Percentiles rank a stretch among this genome's conserved stretches.
phyloP scores from a whole-genome alignment of 1,140 invertebrate species.

The Euwallacea fornicatus region DNA sequence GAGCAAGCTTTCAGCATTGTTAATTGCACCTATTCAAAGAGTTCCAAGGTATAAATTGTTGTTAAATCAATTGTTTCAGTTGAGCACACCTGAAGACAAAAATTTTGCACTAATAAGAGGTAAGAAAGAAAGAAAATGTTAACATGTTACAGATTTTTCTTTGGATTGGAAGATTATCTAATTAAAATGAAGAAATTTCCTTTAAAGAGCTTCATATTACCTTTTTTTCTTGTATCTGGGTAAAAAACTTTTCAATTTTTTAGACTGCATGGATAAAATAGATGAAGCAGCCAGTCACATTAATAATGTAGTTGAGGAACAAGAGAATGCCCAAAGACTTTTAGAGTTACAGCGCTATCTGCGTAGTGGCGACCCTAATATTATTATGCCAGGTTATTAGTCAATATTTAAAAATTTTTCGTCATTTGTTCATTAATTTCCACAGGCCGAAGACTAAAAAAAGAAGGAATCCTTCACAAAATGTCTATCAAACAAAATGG shows the following conservation, averaged over 20 bases:
- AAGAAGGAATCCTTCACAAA: constrained; percentile 70
- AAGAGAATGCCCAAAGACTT: constrained; percentile 70
- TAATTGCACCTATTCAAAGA: constrained; percentile 77
- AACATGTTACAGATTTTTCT: too few relatives aligned
- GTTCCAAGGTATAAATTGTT: constrained; percentile 75
- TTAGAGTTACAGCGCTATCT: constrained; percentile 68
- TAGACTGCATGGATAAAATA: constrained; percentile 68
- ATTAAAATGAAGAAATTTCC: background rate
- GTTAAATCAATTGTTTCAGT: constrained; percentile 66
- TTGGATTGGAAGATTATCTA: background rate
- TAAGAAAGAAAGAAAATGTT: background rate
- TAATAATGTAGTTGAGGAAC: constrained; percentile 69
- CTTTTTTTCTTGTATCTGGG: background rate
- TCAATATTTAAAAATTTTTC: background rate
- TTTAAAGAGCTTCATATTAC: background rate
- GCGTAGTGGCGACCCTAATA: constrained; percentile 60
- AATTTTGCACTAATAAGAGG: constrained; percentile 57
- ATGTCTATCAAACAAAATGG: constrained; percentile 57
- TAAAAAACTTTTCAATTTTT: constrained; percentile 16
- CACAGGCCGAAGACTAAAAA: constrained; percentile 67
- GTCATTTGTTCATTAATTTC: background rate
- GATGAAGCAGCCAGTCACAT: constrained; percentile 70
- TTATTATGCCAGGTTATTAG: constrained; percentile 64
- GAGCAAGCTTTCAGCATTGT: constrained; percentile 67
- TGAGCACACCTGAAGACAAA: constrained; percentile 62